Evolutionary conservation across 1,140 invertebrate genomes (phyloP).

Genomic region (Druon quercuslanigerum): DNA sequence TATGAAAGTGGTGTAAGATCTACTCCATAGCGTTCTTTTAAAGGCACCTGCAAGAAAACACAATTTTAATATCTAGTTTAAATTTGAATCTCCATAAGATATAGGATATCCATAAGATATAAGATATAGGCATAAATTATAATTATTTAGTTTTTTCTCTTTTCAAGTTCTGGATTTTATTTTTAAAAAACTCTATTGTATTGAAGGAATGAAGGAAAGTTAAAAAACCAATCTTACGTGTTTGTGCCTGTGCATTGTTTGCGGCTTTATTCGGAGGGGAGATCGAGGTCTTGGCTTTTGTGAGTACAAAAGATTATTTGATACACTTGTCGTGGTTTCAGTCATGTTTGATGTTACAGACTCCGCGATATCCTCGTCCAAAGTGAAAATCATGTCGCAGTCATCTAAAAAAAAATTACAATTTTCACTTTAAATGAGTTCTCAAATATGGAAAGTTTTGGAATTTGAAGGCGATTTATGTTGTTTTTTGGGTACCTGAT

Average conservation of each 20-base stretch:
- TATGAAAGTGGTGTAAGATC: constrained; percentile 91
- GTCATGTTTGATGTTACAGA: constrained; percentile 32
- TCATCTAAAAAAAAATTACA: constrained; percentile 62
- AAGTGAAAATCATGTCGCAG: constrained; percentile 81
- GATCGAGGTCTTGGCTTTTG: constrained; percentile 65
- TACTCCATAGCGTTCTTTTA: constrained; percentile 84
- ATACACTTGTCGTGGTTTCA: constrained; percentile 19
- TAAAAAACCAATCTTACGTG: constrained; percentile 60
- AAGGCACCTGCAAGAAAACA: constrained; percentile 74
- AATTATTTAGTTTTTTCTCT: too few relatives aligned
- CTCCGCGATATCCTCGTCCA: constrained; percentile 81
- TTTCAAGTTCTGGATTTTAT: not conserved
- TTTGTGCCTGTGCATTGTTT: constrained; percentile 61
- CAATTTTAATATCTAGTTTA: not conserved
- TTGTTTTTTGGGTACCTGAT: constrained; percentile 50
- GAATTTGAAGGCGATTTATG: constrained; percentile 17
- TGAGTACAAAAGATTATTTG: constrained; percentile 40
- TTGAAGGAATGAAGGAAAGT: constrained; percentile 29
- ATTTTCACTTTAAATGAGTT: constrained; percentile 17
- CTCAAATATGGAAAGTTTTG: not conserved
- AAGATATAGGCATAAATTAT: too few relatives aligned
- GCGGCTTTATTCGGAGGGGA: constrained; percentile 62
- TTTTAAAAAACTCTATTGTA: constrained; percentile 11
- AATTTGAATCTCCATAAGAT: not conserved
- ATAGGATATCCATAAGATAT: too few relatives aligned